Conservation (phyloP, 2,113 vertebrate species). For the Cebus imitator region DNA sequence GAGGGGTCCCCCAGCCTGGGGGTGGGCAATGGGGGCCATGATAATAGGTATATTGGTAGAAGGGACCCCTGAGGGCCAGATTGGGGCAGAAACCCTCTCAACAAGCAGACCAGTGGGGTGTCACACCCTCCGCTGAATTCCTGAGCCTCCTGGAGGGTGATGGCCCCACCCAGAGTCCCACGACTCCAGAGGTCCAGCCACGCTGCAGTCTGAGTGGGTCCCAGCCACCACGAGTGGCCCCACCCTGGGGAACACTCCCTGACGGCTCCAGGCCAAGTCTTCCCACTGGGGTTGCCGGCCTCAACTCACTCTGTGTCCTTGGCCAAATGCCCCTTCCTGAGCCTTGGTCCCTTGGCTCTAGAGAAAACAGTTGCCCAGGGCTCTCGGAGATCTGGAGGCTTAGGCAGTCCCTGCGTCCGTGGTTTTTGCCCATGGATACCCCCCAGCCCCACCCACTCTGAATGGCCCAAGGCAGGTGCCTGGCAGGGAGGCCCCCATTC, state of each 20-base stretch:
- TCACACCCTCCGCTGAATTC: accelerated
- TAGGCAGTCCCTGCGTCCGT: background rate
- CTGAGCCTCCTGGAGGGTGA: background rate
- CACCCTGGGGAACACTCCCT: background rate
- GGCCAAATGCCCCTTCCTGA: background rate
- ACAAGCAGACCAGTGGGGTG: accelerated
- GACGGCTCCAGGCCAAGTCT: background rate
- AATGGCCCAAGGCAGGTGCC: conserved; percentile 26
- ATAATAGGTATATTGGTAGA: background rate
- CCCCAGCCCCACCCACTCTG: background rate
- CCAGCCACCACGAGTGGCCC: background rate
- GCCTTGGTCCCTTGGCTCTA: background rate
- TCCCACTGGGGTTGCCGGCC: background rate
- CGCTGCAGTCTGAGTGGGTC: background rate
- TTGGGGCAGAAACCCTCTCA: background rate
- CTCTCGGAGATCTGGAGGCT: background rate
- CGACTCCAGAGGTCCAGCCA: accelerated
- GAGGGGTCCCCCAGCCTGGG: background rate
- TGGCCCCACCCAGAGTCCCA: background rate
- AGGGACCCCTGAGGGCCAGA: too few relatives aligned
- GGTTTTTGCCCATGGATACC: background rate
- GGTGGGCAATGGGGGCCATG: background rate
- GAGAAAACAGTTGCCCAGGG: background rate
- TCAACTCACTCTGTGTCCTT: background rate
- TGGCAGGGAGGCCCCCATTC: conserved; percentile 25